These are phyloP conservation scores for Brachionus koreanus DNA, from an alignment of 1,140 invertebrate genomes.

Conservation along the genomic window DNA sequence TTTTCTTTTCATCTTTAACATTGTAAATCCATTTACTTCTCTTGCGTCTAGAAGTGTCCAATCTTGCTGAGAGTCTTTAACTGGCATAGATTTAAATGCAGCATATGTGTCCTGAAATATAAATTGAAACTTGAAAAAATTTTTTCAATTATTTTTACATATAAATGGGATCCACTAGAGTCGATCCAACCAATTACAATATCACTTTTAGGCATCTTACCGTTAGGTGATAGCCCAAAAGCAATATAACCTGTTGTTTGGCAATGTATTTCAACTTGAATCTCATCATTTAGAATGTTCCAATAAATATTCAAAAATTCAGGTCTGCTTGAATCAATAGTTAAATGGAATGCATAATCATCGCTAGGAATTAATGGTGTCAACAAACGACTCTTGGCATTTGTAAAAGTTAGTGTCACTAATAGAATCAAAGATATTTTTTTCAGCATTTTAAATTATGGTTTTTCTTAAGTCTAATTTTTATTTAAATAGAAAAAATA, in stretches of 20 bases:
- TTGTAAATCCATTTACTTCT: conserved; percentile 29
- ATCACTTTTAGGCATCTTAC: conserved; percentile 73
- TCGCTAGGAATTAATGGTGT: neutral
- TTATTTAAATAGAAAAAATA: neutral
- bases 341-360: neutral
- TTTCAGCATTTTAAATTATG: neutral
- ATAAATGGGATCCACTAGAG: neutral
- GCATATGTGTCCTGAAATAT: neutral
- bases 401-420: neutral
- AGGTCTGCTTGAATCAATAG: neutral
- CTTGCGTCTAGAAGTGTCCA: neutral
- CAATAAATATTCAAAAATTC: neutral
- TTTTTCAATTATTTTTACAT: neutral
- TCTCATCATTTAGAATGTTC: neutral
- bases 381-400: neutral
- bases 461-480: neutral
- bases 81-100: neutral
- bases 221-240: conserved; percentile 72
- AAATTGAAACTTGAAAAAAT: neutral
- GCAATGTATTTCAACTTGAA: neutral
- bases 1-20: conserved; percentile 29
- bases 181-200: conserved; percentile 78
- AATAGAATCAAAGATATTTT: neutral
- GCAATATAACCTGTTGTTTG: conserved; percentile 73
- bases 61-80: conserved; percentile 1